Conservation (phyloP, 1,140 invertebrate genomes). For the Drosophila santomea region DNA sequence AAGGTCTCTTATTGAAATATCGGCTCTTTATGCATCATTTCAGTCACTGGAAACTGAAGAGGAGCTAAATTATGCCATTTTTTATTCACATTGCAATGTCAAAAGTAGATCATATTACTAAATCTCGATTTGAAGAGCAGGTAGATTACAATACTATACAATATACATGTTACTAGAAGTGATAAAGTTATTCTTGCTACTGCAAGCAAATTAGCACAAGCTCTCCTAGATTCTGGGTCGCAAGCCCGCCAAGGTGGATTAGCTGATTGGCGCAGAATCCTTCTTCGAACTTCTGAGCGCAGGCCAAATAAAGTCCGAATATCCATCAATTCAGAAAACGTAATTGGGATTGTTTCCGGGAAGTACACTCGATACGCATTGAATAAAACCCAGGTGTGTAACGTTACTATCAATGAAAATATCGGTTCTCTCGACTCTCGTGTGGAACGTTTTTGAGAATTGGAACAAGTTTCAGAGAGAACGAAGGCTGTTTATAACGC, state of each 20-base stretch:
- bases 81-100: too few species aligned
- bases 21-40: too few species aligned
- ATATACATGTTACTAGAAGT: neutral
- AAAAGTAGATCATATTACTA: too few species aligned
- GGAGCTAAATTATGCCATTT: too few species aligned
- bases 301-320: neutral
- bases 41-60: too few species aligned
- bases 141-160: too few species aligned
- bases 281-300: neutral
- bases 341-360: neutral
- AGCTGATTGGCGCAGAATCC: too few species aligned
- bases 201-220: neutral
- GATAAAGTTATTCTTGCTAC: neutral
- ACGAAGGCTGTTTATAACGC: neutral
- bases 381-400: neutral
- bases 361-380: neutral
- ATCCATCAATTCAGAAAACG: too few species aligned
- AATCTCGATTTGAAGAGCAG: too few species aligned
- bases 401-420: neutral
- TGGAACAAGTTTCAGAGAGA: constrained; percentile 2
- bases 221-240: neutral
- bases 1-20: too few species aligned
- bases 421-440: constrained; percentile 5
- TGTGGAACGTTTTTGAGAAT: constrained; percentile 11
- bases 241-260: neutral